Base-by-base conservation (phyloP, 1,140 invertebrate genomes). In the Helicoverpa armigera region DNA sequence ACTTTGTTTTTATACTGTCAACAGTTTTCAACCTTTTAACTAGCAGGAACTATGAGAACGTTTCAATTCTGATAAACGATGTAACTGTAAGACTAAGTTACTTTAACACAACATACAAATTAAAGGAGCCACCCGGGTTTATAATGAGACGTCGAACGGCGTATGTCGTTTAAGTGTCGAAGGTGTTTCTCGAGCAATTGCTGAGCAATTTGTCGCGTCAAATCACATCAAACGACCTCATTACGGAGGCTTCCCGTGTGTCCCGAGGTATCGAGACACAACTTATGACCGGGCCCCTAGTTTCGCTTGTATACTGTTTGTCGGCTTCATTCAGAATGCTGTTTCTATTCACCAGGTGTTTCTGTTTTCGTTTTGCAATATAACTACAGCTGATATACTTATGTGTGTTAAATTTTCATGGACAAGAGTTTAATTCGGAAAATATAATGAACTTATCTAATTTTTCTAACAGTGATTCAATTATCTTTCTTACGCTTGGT, bases 221-320 rank as follows among this genome's bases (percentile, higher is more conserved):
- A 60, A 74, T 83, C 74, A 86, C 85, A 82, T 87, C 86, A 87
- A 87, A 87, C 85, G 85, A 85, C 61, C 79, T 86, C 83, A 86
- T 87, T 65, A 77, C 48, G n/a, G 54, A 9, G 56, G 54, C 23
- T 75, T 29, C 51, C 48, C 29, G 51, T 31, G 67, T 14, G 23
- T 11, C 14, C 23, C 29, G 53, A 43, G 9, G 12, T 61, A 50
- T 48, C 31, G 35, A 54, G 14, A 48, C 73, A 18, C 73, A 16
- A 35, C 70, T 73, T 73, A 53, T 73, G 67, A 70, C 67, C 35
- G 63, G n/a, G 63, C n/a, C 63, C 18, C 43, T 67, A 67, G 63
- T 67, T 67, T 67, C 31, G 18, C 63, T 29, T 60, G 58, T 29
- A 67, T 16, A 65, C 54, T 58, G 43, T 50, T 67, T 18, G 43